Base-by-base conservation (phyloP, 2,888 invertebrate species). In the Yponomeuta sedellus region DNA sequence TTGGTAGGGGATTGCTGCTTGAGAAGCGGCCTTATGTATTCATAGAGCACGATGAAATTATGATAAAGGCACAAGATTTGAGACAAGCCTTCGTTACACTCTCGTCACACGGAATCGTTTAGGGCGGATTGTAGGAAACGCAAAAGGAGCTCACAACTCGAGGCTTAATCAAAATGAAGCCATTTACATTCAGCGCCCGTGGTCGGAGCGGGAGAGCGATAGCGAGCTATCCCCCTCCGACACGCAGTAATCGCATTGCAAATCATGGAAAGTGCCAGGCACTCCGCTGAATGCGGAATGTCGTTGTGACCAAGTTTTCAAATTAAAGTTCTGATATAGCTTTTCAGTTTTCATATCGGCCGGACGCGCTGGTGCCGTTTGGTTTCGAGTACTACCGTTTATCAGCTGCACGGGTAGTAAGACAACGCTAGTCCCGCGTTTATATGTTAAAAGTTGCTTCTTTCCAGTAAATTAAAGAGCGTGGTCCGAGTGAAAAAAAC, bases 151-250 rank as follows among this genome's bases (percentile, higher is more conserved):
- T 81, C 25, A 64, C 40, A 64, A 25, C 57, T 83, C 82, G 76
- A 73, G 79, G 83, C 82, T 85, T 85, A 86, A 87, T 85, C 83
- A 88, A 52, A 89, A 89, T 89, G 88, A 87, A 88, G 86, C 83
- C 82, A 88, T 90, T 89, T 87, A 83, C 84, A 88, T 89, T 89
- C 88, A 85, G 77, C 77, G 76, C 78, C 77, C 76, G 82, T 59
- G 78, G 78, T 77, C 75, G 73, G 79, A 83, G 75, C 75, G 73
- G 80, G 72, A 72, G 74, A 72, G 71, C 74, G 71, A 74, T 75
- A 80, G 77, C 67, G 69, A 67, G 70, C 72, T 73, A 70, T 84
- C 87, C 78, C 83, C 61, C 77, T 86, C 83, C 77, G 82, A 77
- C 88, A 74, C 81, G 74, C 76, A 74, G 77, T 73, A 87, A 88